Percentiles rank a stretch among this genome's conserved stretches.
These are phyloP conservation scores for Polypterus bichir DNA, from an alignment of 2,113 vertebrate species.

Conservation along the genomic window DNA sequence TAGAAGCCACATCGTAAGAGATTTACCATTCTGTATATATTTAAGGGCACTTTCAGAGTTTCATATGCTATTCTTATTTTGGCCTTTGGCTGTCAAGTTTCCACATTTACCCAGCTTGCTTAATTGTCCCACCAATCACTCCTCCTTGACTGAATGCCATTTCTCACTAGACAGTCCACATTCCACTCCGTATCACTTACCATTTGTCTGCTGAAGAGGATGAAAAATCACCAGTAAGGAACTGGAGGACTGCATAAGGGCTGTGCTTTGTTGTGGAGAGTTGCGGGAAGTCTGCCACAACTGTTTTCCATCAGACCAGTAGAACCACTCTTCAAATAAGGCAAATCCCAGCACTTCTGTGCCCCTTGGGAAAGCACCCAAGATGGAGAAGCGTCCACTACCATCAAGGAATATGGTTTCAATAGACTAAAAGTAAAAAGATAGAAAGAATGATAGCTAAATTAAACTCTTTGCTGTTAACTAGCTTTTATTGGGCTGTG, in stretches of 20 bases:
- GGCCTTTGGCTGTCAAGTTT: too few species aligned
- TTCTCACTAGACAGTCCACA: too few species aligned
- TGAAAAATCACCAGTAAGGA: conserved; percentile 52
- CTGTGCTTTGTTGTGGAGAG: conserved; percentile 26
- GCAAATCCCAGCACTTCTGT: conserved; percentile 37
- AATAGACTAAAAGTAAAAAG: conserved; percentile 50
- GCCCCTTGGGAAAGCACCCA: conserved; percentile 40
- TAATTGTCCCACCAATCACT: too few species aligned
- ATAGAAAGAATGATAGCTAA: not conserved
- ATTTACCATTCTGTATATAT: too few species aligned
- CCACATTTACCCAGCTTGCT: too few species aligned
- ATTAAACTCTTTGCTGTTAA: not conserved
- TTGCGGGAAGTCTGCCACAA: conserved; percentile 40
- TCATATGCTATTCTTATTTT: too few species aligned
- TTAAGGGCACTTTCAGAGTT: too few species aligned
- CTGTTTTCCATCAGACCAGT: conserved; percentile 55
- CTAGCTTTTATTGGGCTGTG: not conserved
- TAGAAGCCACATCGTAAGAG: too few species aligned
- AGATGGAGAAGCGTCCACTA: conserved; percentile 51
- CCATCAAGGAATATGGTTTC: conserved; percentile 67
- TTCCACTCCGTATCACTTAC: conserved; percentile 32
- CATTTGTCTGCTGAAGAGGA: conserved; percentile 51
- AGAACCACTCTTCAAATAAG: conserved; percentile 61
- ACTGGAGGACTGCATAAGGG: conserved; percentile 38
- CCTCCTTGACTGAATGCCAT: too few species aligned